Evolutionary conservation across 2,113 vertebrate species (phyloP).

Genomic region (Aptenodytes patagonicus): DNA sequence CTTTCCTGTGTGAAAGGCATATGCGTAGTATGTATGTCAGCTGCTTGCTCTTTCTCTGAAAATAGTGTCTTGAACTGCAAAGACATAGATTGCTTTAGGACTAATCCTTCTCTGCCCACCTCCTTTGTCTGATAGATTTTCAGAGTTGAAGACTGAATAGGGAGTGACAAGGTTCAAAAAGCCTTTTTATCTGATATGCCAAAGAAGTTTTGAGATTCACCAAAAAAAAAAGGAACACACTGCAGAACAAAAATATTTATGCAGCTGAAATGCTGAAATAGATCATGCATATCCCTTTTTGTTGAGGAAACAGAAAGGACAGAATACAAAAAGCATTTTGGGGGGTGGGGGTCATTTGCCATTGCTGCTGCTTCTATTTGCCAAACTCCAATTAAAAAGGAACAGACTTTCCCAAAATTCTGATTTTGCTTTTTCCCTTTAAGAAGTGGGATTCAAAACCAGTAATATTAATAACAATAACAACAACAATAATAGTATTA

Average conservation of each 20-base stretch:
- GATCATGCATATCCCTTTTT: not conserved
- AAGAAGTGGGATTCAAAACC: not conserved
- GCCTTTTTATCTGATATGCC: not conserved
- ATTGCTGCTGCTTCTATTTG: not conserved
- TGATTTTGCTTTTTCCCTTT: not conserved
- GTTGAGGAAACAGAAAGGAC: not conserved
- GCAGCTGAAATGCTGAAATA: not conserved
- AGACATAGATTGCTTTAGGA: not conserved
- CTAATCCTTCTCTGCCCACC: not conserved
- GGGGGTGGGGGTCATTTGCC: not conserved
- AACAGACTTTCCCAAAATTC: not conserved
- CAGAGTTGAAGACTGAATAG: not conserved
- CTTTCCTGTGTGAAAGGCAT: not conserved
- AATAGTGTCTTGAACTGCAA: not conserved
- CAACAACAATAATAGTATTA: not conserved
- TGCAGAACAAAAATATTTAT: not conserved
- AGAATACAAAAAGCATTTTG: not conserved
- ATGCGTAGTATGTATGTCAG: not conserved
- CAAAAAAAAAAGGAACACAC: not conserved
- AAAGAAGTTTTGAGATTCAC: not conserved
- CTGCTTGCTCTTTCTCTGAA: not conserved
- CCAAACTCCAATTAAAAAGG: not conserved
- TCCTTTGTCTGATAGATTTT: not conserved
- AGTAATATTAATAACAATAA: not conserved
- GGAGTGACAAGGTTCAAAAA: not conserved